Conservation (phyloP, 2,797 vertebrate genomes). For the Merluccius polli region DNA sequence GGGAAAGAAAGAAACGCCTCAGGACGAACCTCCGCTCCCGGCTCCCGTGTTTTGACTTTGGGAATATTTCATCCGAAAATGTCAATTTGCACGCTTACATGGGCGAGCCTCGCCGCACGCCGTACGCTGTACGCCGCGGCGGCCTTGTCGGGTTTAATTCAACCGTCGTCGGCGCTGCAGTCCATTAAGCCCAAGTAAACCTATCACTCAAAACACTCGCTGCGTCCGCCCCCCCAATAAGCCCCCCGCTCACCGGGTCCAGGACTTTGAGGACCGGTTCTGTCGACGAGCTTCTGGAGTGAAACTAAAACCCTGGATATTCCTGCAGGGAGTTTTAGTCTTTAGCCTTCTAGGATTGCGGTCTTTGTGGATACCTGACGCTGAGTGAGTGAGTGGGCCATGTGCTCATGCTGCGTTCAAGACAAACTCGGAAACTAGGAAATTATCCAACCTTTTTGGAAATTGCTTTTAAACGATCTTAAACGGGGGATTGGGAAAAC, state of each 20-base stretch:
- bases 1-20: constrained; percentile 43
- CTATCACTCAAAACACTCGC: constrained; percentile 39
- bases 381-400: too few relatives aligned
- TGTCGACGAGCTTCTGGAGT: neutral
- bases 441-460: too few relatives aligned
- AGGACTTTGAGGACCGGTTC: constrained; percentile 2
- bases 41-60: constrained; percentile 40
- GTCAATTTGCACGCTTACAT: constrained; percentile 48
- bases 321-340: too few relatives aligned
- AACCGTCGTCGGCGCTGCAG: constrained; percentile 26
- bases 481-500: too few relatives aligned
- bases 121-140: constrained; percentile 12
- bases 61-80: constrained; percentile 46
- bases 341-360: neutral
- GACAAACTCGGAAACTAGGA: neutral
- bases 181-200: constrained; percentile 52
- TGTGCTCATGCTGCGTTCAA: neutral
- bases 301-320: neutral
- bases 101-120: neutral
- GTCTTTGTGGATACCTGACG: neutral
- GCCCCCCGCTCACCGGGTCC: constrained; percentile 33
- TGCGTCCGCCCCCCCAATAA: constrained; percentile 16
- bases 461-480: too few relatives aligned
- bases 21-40: constrained; percentile 22
- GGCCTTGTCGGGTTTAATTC: constrained; percentile 51